Percentiles rank a stretch among this genome's conserved stretches.
These are phyloP conservation scores for Haliclystus octoradiatus DNA, from an alignment of 30 jellyfish, hydroid and myxozoan species.

Conservation along the genomic window DNA sequence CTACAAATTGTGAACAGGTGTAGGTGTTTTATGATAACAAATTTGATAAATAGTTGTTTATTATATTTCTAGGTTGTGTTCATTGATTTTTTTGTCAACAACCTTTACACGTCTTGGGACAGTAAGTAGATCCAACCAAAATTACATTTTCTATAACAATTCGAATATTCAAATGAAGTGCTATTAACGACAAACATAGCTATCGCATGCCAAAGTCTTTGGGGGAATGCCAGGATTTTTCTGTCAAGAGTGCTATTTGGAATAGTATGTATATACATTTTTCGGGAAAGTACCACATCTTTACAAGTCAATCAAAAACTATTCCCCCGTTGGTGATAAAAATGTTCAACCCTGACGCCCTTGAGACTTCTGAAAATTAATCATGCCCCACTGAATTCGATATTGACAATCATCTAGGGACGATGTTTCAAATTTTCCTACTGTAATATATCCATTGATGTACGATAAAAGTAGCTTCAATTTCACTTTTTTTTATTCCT, in stretches of 20 bases:
- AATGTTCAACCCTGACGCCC: background rate
- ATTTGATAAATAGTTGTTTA: background rate
- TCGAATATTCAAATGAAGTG: too few relatives aligned
- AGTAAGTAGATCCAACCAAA: too few relatives aligned
- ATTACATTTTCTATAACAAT: too few relatives aligned
- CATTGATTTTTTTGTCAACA: slow-evolving; percentile 86
- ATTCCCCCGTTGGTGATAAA: background rate
- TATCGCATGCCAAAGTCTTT: background rate
- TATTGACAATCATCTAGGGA: too few relatives aligned
- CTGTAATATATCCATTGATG: too few relatives aligned
- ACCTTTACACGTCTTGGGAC: slow-evolving; percentile 92
- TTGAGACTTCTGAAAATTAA: too few relatives aligned
- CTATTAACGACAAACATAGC: too few relatives aligned
- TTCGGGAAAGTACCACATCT: background rate
- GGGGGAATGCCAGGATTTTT: background rate
- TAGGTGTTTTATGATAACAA: background rate
- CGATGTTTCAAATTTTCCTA: too few relatives aligned
- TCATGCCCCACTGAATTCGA: too few relatives aligned
- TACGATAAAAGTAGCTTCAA: background rate
- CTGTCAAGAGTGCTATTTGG: too few relatives aligned
- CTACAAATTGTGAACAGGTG: too few relatives aligned
- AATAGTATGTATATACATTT: too few relatives aligned
- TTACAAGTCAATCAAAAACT: background rate
- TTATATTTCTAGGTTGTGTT: slow-evolving; percentile 54
- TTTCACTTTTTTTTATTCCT: background rate